A percentile compares a stretch with the other conserved stretches of the same genome.
These are phyloP conservation scores for Stichodactyla helianthus DNA, from an alignment of 64 coral and sea anemone genomes.

Conservation along the genomic window DNA sequence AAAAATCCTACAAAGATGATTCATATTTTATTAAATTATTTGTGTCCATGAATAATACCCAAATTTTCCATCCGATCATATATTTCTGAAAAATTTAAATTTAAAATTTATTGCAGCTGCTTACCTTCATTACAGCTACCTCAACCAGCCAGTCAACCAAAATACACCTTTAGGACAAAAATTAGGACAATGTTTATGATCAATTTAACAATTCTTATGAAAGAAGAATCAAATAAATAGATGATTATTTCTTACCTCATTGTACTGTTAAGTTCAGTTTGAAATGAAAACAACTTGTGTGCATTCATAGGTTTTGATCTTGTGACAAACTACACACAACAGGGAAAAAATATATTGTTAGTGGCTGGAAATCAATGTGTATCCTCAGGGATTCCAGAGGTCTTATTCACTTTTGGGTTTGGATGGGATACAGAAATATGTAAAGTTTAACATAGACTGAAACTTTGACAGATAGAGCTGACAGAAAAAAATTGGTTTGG, in stretches of 20 bases:
- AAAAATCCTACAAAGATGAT: slow-evolving; percentile 67
- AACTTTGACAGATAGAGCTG: neutral
- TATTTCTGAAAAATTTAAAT: neutral
- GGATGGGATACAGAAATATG: too few species aligned
- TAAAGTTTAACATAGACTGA: too few species aligned
- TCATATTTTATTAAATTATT: neutral
- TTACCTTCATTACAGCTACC: slow-evolving; percentile 93
- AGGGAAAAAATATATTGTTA: neutral
- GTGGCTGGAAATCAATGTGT: neutral
- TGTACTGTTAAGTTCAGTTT: slow-evolving; percentile 87
- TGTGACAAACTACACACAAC: slow-evolving; percentile 54
- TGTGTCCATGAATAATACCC: too few species aligned
- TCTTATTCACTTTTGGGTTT: neutral
- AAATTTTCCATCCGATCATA: neutral
- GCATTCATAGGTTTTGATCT: slow-evolving; percentile 70
- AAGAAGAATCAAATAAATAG: too few species aligned
- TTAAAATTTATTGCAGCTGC: neutral
- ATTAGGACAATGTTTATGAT: too few species aligned
- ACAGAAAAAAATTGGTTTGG: neutral
- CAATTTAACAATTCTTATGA: too few species aligned
- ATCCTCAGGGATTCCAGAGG: neutral
- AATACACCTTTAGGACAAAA: slow-evolving; percentile 50
- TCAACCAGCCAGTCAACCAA: slow-evolving; percentile 94
- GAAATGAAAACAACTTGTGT: slow-evolving; percentile 79
- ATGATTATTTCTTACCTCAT: slow-evolving; percentile 60